Base-by-base conservation (phyloP, 2,113 vertebrate species). In the Menura novaehollandiae region DNA sequence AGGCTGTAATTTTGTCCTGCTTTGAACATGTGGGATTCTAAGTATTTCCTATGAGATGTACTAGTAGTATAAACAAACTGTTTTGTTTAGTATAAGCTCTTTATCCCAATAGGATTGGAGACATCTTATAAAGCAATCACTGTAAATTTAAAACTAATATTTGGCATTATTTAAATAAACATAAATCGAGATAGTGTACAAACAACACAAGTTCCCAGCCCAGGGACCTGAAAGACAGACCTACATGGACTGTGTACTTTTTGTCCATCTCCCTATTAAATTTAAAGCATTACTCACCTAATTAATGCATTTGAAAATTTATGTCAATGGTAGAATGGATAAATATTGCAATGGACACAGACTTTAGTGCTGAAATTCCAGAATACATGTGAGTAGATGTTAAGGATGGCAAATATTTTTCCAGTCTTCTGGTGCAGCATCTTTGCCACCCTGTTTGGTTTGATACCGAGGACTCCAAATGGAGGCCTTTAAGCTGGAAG, bases 91-190 rank as follows among this genome's bases (percentile, higher is more conserved):
- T 62, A 8, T 92, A 81, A 92, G 88, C 85, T 68, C 67, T 94
- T 96, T 91, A 92, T 96, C 91, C 95, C 32, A 20, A 12, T 78
- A 91, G 86, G 52, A 89, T 86, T 92, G 60, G 56, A 81, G 68
- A 20, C 19, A 8, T 95, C 47, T 92, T 95, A 84, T 33, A 84
- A 93, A 93, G 80, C 83, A 91, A 59, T 86, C 76, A 71, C 43
- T 92, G 33, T 81, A 84, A 87, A 92, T 78, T 63, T 87, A 64
- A 95, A 95, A 75, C 83, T 87, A 95, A 95, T 95, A 93, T 96
- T 95, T 97, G 80, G 75, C 44, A 60, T 96, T 84, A 89, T 93
- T 84, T 81, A 89, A 93, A 85, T 87, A 95, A 96, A 91, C 86
- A 81, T 77, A 92, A 88, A 79, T 84, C 37, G 71, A 35, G 35